Evolutionary conservation across 2,888 invertebrate species (phyloP), one percentile per base, ranked within the genome.

Genomic region (Rotaria sp.): DNA sequence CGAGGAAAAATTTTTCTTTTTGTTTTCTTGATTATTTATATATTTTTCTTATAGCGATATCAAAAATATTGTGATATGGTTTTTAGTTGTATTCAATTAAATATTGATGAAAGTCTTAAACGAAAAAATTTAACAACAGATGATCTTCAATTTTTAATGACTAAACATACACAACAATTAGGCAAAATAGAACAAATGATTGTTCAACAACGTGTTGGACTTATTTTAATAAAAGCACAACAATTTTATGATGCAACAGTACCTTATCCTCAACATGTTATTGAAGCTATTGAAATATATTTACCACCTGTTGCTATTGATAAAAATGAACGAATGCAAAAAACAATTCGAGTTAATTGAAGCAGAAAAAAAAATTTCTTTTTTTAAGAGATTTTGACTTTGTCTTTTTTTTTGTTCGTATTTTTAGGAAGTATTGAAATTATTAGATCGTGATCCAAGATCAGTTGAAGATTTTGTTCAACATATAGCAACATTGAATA

Each of bases 391-490:
- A 13, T 18, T 2, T 50, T 2, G 10, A 13, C 8, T 52, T 24
- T 24, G 4, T 48, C 11, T 48, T 48, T 48, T 45, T n/a, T 4
- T 45, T 13, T n/a, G 45, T 45, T 80, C n/a, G n/a, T n/a, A n/a
- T 45, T 15, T 87, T 24, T 88, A 91, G 90, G 90, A 90, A 85
- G 90, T 91, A n/a, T 89, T 89, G 13, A 90, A 89, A 88, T 89
- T 89, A 55, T 89, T 91, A 84, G 91, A 91, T 87, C 88, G 89
- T 74, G 89, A 89, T 67, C 91, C 90, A 41, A 88, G 87, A 35
- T 89, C 90, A 11, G 91, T 91, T 45, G 91, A 91, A 86, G 90
- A 91, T 86, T 91, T 91, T 89, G 91, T 91, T 24, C 90, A 91
- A 45, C 91, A 91, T 88, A 87, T 91, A 87, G 89, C 90, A 30